phyloP scores from a whole-genome alignment of 2,888 invertebrate genomes.

The Diarsia mendica region DNA sequence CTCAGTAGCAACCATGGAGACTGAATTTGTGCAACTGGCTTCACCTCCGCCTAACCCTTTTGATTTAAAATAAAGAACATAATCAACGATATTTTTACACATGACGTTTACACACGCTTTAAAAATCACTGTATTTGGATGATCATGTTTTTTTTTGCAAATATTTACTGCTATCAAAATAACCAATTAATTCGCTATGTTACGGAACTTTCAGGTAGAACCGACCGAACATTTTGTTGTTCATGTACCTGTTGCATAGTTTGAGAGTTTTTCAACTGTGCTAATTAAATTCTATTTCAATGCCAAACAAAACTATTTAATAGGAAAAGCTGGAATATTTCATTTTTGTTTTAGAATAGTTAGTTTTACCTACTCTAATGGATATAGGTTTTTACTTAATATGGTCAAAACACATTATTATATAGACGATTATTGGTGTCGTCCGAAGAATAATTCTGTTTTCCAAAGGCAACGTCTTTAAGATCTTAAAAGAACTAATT shows the following conservation, averaged over 20 bases:
- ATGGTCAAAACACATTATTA: not conserved
- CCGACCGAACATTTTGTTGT: not conserved
- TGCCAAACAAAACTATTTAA: conserved; percentile 2
- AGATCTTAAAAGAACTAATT: conserved; percentile 44
- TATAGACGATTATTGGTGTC: not conserved
- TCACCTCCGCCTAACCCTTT: too few relatives aligned
- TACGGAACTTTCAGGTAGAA: not conserved
- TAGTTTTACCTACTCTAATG: not conserved
- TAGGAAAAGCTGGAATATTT: conserved; percentile 10
- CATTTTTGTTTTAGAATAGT: not conserved
- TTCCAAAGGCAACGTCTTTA: conserved; percentile 23
- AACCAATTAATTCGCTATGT: not conserved
- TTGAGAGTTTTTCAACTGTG: not conserved
- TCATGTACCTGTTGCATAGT: conserved; percentile 25
- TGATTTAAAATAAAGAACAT: too few relatives aligned
- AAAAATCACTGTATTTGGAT: not conserved
- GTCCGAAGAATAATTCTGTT: not conserved
- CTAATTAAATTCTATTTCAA: conserved; percentile 16
- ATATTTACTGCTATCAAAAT: not conserved
- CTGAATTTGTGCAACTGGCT: too few relatives aligned
- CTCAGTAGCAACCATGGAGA: too few relatives aligned
- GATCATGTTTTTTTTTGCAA: not conserved
- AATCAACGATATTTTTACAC: too few relatives aligned
- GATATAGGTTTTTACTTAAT: not conserved
- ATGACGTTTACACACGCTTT: too few relatives aligned